A percentile compares a stretch with the other conserved stretches of the same genome.
phyloP scores from a whole-genome alignment of 2,797 vertebrate species.

The Anableps anableps region DNA sequence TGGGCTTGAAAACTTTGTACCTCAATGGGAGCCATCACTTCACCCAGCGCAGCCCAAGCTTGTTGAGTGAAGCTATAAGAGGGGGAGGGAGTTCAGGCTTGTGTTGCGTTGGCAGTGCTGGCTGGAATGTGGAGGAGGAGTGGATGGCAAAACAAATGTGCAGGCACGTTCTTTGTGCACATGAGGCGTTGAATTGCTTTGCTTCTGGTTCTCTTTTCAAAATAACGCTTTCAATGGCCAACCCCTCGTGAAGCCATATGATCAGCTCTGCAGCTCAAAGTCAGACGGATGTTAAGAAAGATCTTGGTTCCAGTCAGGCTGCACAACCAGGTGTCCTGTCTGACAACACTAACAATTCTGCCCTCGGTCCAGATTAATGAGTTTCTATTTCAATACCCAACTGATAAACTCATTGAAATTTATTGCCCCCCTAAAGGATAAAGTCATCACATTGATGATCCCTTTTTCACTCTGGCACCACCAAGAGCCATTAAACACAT shows the following conservation, averaged over 20 bases:
- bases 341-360: neutral
- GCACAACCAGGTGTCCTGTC: slow-evolving; percentile 3
- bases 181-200: neutral
- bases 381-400: neutral
- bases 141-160: slow-evolving; percentile 28
- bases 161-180: slow-evolving; percentile 17
- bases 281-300: neutral
- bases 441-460: slow-evolving; percentile 1
- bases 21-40: neutral
- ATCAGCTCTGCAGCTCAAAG: neutral
- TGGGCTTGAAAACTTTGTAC: slow-evolving; percentile 28
- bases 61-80: neutral
- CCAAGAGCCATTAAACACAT: slow-evolving; percentile 4
- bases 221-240: neutral
- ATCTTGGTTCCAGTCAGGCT: neutral
- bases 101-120: slow-evolving; percentile 5
- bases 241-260: slow-evolving; percentile 4
- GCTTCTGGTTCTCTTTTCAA: neutral
- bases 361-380: neutral
- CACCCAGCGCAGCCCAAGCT: neutral
- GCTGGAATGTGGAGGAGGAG: slow-evolving; percentile 42
- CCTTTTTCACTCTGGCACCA: slow-evolving; percentile 7
- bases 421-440: neutral
- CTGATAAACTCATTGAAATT: slow-evolving; percentile 3
- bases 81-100: neutral